phyloP scores from a whole-genome alignment of 2,113 vertebrate species.

The Heterotis niloticus region DNA sequence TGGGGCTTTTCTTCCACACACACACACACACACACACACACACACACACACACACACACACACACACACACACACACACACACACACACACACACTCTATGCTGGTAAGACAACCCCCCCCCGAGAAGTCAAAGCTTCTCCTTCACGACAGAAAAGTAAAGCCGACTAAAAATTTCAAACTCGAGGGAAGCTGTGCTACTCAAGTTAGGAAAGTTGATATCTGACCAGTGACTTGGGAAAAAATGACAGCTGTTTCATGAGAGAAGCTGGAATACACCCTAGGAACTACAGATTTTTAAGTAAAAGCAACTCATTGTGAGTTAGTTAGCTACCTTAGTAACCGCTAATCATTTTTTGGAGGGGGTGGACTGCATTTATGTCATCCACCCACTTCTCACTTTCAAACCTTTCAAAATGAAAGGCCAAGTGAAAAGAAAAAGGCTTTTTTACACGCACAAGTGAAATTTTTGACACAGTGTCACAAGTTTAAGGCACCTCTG shows the following conservation, averaged over 20 bases:
- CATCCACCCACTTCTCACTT: background rate
- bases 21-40: background rate
- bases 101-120: too few relatives aligned
- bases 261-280: background rate
- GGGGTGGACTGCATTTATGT: background rate
- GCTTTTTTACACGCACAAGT: background rate
- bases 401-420: background rate
- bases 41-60: background rate
- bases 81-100: background rate
- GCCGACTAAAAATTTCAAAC: background rate
- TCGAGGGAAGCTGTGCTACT: background rate
- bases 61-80: background rate
- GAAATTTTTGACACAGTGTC: background rate
- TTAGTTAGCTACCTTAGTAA: slow-evolving; percentile 9
- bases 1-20: background rate
- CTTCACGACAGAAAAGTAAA: background rate
- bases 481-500: background rate
- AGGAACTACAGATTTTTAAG: background rate
- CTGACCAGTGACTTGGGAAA: background rate
- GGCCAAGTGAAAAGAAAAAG: background rate
- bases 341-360: background rate
- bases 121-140: background rate
- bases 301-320: slow-evolving; percentile 6
- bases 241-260: background rate
- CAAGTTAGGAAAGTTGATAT: background rate